Base-by-base conservation (phyloP, 2,797 vertebrate genomes). In the Hyperoplus lanceolatus region DNA sequence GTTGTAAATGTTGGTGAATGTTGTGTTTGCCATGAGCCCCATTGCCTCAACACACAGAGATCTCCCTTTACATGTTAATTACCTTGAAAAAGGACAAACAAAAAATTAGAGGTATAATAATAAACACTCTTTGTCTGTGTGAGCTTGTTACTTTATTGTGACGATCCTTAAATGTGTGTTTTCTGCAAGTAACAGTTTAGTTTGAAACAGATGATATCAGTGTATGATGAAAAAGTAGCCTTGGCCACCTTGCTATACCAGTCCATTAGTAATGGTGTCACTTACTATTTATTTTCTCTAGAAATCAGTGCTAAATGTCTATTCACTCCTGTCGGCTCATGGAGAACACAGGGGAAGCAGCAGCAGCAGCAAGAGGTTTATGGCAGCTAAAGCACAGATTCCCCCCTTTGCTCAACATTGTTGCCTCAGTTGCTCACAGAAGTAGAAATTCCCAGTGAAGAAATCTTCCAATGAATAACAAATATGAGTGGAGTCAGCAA, bases 401-500 rank as follows among this genome's bases (percentile, higher is more conserved):
- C 66, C 15, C 55, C 63, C 61, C 57, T 55, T 43, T 59, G 76
- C 82, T 84, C 54, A 41, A 51, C 69, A 1, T 49, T 63, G 73
- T 81, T 61, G 57, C 72, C 82, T 86, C 80, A 45, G 73, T 78
- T 67, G 73, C 56, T 85, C 43, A 5, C 59, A 79, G 79, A 73
- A 50, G 57, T 56, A 77, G 49, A 73, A 87, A 75, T 46, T 59
- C 29, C 43, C 57, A 42, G 72, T 56, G 45, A 49, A 67, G 45
- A 49, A 67, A 63, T 90, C 58, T 81, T 65, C 62, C 70, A 73
- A 77, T 74, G 83, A 88, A 84, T 38, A 70, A 62, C 73, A 46
- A 75, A 83, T 88, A 87, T 77, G 77, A 88, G 88, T 90, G 70
- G 89, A 92, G 90, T 93, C 91, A 94, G 91, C 89, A 91, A 81